Evolutionary conservation across 2,888 invertebrate species (phyloP).

Genomic region (Hedychridium roseum): DNA sequence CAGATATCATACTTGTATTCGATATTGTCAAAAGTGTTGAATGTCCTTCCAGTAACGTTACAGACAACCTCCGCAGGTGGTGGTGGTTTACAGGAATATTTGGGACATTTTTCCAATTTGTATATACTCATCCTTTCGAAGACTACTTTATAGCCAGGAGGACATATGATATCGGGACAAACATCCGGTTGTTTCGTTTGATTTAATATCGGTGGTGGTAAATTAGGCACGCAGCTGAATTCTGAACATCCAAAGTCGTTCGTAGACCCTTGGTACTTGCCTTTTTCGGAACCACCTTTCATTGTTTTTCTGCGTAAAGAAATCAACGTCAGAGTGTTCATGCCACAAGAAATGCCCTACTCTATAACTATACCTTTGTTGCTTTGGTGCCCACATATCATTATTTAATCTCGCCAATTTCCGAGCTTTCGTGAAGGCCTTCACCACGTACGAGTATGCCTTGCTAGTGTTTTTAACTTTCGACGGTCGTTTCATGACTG

Average conservation of each 20-base stretch:
- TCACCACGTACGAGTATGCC: no score
- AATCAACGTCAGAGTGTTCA: no score
- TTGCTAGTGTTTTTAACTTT: conserved; percentile 7
- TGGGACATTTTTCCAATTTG: conserved; percentile 51
- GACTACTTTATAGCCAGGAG: conserved; percentile 68
- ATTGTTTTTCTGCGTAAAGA: no score
- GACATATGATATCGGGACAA: conserved; percentile 69
- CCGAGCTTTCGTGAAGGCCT: no score
- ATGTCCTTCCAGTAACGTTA: conserved; percentile 77
- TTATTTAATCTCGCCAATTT: no score
- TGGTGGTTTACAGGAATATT: conserved; percentile 73
- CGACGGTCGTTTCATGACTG: conserved; percentile 55
- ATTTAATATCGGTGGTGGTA: conserved; percentile 63
- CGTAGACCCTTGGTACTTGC: not conserved
- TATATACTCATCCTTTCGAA: conserved; percentile 60
- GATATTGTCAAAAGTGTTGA: conserved; percentile 81
- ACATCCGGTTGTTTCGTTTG: conserved; percentile 46
- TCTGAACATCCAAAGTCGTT: conserved; percentile 63
- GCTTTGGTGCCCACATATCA: no score
- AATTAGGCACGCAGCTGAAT: conserved; percentile 67
- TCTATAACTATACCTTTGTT: no score
- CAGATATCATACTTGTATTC: conserved; percentile 84
- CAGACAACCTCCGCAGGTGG: conserved; percentile 73
- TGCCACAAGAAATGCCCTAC: no score
- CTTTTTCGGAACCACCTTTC: no score